phyloP scores from a whole-genome alignment of 2,113 vertebrate genomes.

The Charina bottae region DNA sequence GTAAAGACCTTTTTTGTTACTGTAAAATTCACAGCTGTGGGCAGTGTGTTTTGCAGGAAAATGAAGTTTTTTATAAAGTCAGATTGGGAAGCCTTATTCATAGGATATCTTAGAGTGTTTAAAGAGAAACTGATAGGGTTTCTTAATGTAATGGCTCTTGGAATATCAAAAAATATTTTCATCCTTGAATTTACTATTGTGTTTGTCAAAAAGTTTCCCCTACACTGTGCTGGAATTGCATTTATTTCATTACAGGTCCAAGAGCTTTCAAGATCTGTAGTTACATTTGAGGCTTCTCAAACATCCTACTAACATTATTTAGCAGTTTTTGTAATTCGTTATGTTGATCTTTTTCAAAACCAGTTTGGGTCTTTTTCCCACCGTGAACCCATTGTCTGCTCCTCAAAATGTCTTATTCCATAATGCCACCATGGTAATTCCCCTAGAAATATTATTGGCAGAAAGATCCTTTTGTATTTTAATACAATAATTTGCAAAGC shows the following conservation, averaged over 20 bases:
- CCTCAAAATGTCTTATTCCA: not conserved
- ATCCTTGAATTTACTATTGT: not conserved
- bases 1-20: constrained; percentile 14
- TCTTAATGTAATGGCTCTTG: constrained; percentile 7
- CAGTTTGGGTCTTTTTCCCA: not conserved
- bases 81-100: constrained; percentile 20
- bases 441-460: constrained; percentile 28
- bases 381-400: constrained; percentile 21
- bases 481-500: not conserved
- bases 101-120: constrained; percentile 22
- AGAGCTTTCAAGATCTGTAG: not conserved
- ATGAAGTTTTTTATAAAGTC: constrained; percentile 48
- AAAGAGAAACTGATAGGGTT: constrained; percentile 28
- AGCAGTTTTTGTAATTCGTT: constrained; percentile 25
- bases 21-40: constrained; percentile 42
- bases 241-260: not conserved
- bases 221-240: not conserved
- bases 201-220: not conserved
- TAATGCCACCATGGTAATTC: not conserved
- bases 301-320: not conserved
- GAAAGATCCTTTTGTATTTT: constrained; percentile 6
- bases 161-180: not conserved
- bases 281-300: not conserved
- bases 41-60: constrained; percentile 22
- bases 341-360: constrained; percentile 24